Conservation (phyloP, 2,888 invertebrate species). For the Melolontha melolontha region DNA sequence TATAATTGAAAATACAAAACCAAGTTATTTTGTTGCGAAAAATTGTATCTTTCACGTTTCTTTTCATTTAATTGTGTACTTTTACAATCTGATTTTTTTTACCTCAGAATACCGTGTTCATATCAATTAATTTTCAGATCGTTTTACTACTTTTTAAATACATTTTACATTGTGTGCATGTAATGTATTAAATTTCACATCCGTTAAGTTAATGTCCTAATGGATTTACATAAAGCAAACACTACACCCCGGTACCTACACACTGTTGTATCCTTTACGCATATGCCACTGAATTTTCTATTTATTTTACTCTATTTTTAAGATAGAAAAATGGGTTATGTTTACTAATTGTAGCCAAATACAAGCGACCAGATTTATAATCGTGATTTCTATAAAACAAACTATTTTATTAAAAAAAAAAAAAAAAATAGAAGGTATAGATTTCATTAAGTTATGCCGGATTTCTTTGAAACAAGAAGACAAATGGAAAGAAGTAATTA, state of each 20-base stretch:
- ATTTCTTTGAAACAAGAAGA: too few relatives aligned
- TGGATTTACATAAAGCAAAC: constrained; percentile 59
- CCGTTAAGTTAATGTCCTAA: constrained; percentile 57
- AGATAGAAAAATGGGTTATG: constrained; percentile 22
- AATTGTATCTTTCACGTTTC: too few relatives aligned
- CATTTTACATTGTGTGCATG: constrained; percentile 37
- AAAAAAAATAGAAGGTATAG: too few relatives aligned
- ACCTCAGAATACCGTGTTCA: background rate
- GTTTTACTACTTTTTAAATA: constrained; percentile 39
- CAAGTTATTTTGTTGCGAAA: too few relatives aligned
- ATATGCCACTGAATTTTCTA: constrained; percentile 17
- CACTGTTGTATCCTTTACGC: constrained; percentile 1
- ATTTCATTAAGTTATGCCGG: too few relatives aligned
- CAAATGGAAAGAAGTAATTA: too few relatives aligned
- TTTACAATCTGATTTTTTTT: too few relatives aligned
- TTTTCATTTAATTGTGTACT: too few relatives aligned
- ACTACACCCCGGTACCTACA: constrained; percentile 37
- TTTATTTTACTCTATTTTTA: constrained; percentile 28
- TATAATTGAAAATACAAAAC: too few relatives aligned
- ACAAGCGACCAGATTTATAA: too few relatives aligned
- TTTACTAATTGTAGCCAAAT: constrained; percentile 27
- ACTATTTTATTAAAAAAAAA: too few relatives aligned
- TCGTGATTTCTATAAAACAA: too few relatives aligned
- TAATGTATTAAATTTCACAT: constrained; percentile 52
- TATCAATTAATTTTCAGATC: constrained; percentile 37